Conservation (phyloP, 2,888 invertebrate genomes). For the Amorpha juglandis region DNA sequence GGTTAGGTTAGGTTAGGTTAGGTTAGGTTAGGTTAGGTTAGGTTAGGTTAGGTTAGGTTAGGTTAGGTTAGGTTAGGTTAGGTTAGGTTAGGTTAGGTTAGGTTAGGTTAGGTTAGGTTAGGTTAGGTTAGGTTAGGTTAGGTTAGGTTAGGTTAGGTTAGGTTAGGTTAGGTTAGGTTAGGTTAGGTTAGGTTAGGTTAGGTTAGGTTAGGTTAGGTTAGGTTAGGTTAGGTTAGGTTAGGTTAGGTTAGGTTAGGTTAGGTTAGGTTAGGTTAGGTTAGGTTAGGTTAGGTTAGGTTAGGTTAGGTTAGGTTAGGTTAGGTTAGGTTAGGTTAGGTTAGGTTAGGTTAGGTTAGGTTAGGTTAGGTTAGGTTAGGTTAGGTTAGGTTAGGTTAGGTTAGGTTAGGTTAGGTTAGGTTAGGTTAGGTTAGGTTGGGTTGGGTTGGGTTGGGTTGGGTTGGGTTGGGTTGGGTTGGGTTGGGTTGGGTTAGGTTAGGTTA, state of each 20-base stretch:
- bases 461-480: slow-evolving; percentile 30
- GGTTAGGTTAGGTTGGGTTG: slow-evolving; percentile 36
- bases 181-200: slow-evolving; percentile 41
- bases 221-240: slow-evolving; percentile 35
- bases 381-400: slow-evolving; percentile 36
- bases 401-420: slow-evolving; percentile 35
- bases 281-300: slow-evolving; percentile 38
- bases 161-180: slow-evolving; percentile 41
- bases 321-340: slow-evolving; percentile 41
- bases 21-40: slow-evolving; percentile 36
- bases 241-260: slow-evolving; percentile 31
- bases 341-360: slow-evolving; percentile 40
- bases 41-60: slow-evolving; percentile 36
- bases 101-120: slow-evolving; percentile 36
- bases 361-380: slow-evolving; percentile 37
- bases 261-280: slow-evolving; percentile 38
- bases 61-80: slow-evolving; percentile 36
- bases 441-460: slow-evolving; percentile 35
- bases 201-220: slow-evolving; percentile 39
- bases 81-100: slow-evolving; percentile 37
- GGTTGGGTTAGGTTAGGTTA: slow-evolving; percentile 32
- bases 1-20: slow-evolving; percentile 34
- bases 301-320: slow-evolving; percentile 40
- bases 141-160: slow-evolving; percentile 40
- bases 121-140: slow-evolving; percentile 30